Percentiles rank a stretch among this genome's conserved stretches.
phyloP scores from a whole-genome alignment of 2,888 invertebrate species.

The Rotaria macrura region DNA sequence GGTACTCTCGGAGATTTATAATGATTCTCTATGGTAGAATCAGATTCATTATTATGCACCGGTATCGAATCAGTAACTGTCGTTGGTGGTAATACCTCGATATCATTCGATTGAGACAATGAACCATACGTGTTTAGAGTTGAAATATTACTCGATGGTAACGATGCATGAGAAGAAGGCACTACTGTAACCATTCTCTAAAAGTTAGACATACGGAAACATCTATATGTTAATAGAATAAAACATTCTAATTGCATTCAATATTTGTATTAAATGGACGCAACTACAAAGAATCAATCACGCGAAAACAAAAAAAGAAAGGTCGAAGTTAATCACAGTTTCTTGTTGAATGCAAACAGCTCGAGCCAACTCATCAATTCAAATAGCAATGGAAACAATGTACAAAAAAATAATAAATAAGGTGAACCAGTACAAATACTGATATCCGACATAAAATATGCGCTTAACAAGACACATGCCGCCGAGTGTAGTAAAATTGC shows the following conservation, averaged over 20 bases:
- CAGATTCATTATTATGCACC: not conserved
- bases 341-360: not conserved
- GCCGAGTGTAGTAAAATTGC: not conserved
- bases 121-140: not conserved
- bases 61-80: not conserved
- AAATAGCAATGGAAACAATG: not conserved
- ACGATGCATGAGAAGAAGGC: not conserved
- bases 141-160: not conserved
- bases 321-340: not conserved
- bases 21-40: not conserved
- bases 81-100: not conserved
- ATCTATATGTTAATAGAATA: not conserved
- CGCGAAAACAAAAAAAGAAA: not conserved
- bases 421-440: not conserved
- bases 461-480: not conserved
- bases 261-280: not conserved
- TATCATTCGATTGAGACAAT: not conserved
- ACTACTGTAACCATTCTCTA: not conserved
- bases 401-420: constrained; percentile 18
- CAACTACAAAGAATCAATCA: not conserved
- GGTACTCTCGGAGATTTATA: not conserved
- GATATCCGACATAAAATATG: constrained; percentile 7
- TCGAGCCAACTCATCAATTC: not conserved
- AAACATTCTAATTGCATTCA: not conserved
- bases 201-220: not conserved